Base-by-base conservation (phyloP, 2,797 vertebrate species). In the Lycodopsis pacificus region DNA sequence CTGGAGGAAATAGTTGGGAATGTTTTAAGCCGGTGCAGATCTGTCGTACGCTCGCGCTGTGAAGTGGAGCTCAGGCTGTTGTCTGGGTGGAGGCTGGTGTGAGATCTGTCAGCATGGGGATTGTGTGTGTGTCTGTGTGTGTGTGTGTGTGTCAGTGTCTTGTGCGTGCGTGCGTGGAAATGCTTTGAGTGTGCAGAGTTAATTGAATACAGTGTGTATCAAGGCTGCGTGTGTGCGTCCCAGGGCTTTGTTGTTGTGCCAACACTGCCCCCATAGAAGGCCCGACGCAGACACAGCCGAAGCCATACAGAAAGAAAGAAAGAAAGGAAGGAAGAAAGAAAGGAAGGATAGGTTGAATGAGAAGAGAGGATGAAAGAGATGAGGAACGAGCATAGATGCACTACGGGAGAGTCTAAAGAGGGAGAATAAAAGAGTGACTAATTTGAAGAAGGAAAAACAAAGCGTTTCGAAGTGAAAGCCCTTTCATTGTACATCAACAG, bases 121-220 rank as follows among this genome's bases (percentile, higher is more conserved):
- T 88, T 83, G 75, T 75, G 75, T 19, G 54, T 57, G 27, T 57
- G 77, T 56, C 13, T 59, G 76, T 74, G 77, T 71, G 76, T 83
- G 76, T 72, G 77, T 53, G 77, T 72, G 77, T 83, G 76, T 72
- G 77, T 53, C 22, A 38, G 59, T 54, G 36, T 75, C 54, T 68
- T 56, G 67, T 78, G 67, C 73, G 67, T 78, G 67, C 73, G 67
- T 49, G 67, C 48, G 64, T 69, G 78, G 79, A 83, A 90, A 77
- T 81, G 83, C 88, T 93, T 89, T 90, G 89, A 89, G 86, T 87
- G 86, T 80, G 83, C 79, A 20, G 68, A 88, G 82, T 93, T 94
- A 94, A 94, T 94, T 93, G 90, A 95, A 94, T 90, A 75, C 94
- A 94, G 90, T 92, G 93, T 89, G 90, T 89, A 81, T 91, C 82